phyloP scores from a whole-genome alignment of 2,888 invertebrate genomes.

The Nomada ruficornis region DNA sequence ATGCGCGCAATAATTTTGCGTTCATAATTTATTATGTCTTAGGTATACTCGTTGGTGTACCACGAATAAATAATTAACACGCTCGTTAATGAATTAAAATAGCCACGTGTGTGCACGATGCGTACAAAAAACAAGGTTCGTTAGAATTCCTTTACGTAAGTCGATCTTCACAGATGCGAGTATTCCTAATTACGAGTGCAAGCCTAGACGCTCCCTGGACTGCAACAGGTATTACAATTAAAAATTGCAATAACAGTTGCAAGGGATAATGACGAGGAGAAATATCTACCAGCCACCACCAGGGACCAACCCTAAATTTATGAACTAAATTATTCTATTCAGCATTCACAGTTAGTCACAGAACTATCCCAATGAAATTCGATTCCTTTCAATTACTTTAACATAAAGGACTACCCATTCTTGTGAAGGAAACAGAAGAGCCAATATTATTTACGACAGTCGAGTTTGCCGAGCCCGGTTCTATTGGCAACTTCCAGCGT shows the following conservation, averaged over 20 bases:
- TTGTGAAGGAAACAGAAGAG: no score
- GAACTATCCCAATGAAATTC: no score
- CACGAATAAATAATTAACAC: not conserved
- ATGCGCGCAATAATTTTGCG: no score
- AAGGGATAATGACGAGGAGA: no score
- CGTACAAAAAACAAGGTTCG: not conserved
- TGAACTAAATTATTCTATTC: no score
- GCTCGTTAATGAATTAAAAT: not conserved
- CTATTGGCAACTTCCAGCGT: slow-evolving; percentile 2
- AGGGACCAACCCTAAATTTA: no score
- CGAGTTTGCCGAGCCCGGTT: not conserved
- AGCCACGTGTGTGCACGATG: not conserved
- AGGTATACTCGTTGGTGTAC: not conserved
- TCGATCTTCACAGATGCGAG: not conserved
- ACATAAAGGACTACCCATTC: no score
- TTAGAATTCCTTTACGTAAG: slow-evolving; percentile 14
- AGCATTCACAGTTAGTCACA: no score
- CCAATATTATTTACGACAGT: not conserved
- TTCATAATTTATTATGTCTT: no score
- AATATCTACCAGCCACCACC: no score
- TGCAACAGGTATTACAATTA: not conserved
- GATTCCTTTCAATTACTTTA: no score
- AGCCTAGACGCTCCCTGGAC: not conserved
- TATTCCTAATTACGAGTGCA: not conserved
- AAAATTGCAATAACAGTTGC: not conserved